phyloP scores from a whole-genome alignment of 2,888 invertebrate species.

The Galeruca laticollis region DNA sequence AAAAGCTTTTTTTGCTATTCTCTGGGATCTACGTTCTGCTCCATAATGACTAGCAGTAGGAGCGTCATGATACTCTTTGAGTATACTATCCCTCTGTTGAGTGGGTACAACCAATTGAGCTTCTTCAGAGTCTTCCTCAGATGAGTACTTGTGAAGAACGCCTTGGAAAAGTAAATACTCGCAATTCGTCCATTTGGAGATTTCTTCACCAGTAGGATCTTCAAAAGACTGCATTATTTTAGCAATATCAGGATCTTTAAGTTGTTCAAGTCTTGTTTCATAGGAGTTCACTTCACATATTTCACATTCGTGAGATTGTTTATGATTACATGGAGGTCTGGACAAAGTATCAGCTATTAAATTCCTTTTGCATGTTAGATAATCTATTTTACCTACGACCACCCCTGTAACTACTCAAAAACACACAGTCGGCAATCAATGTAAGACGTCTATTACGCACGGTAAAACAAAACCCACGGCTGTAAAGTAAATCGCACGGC shows the following conservation, averaged over 20 bases:
- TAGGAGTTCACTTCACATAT: constrained; percentile 17
- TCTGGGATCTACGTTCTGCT: constrained; percentile 39
- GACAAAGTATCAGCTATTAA: constrained; percentile 60
- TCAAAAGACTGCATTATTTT: too few species aligned
- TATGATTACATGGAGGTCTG: constrained; percentile 46
- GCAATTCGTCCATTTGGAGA: constrained; percentile 37
- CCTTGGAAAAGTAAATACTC: constrained; percentile 46
- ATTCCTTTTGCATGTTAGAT: constrained; percentile 60
- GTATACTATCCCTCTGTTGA: constrained; percentile 13
- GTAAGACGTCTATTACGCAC: too few species aligned
- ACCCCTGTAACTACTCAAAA: too few species aligned
- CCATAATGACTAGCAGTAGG: constrained; percentile 34
- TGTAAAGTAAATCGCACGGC: too few species aligned
- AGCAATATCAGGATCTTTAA: constrained; percentile 42
- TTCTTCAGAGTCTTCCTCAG: constrained; percentile 44
- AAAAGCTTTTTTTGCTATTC: constrained; percentile 41
- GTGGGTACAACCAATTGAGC: constrained; percentile 48
- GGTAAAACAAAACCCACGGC: too few species aligned
- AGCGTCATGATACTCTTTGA: constrained; percentile 30
- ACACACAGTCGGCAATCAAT: too few species aligned
- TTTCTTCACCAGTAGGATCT: constrained; percentile 20
- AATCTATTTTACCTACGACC: too few species aligned
- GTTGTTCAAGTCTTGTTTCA: constrained; percentile 34
- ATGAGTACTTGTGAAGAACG: too few species aligned
- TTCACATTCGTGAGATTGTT: constrained; percentile 1